These are phyloP conservation scores for Lasioglossum marginatum DNA, from an alignment of 2,888 invertebrate genomes.

Conservation along the genomic window DNA sequence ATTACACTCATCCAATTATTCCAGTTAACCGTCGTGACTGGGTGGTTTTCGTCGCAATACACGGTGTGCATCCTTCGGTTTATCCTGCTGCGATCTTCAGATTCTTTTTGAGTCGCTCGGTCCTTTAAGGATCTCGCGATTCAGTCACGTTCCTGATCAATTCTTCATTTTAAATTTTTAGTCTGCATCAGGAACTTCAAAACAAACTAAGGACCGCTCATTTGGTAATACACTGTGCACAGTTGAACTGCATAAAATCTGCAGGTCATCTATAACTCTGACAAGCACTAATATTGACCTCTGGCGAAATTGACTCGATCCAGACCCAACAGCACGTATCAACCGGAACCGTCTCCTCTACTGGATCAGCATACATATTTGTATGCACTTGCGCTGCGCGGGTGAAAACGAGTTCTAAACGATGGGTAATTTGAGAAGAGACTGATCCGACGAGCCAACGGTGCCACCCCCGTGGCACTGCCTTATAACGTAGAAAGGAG, in stretches of 20 bases:
- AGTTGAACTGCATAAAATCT: too few relatives aligned
- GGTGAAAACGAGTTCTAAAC: slow-evolving; percentile 83
- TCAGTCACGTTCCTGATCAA: too few relatives aligned
- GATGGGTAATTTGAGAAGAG: slow-evolving; percentile 82
- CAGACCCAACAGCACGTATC: slow-evolving; percentile 7
- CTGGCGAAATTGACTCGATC: neutral
- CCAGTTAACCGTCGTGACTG: slow-evolving; percentile 35
- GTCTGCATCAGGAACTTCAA: too few relatives aligned
- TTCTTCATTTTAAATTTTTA: too few relatives aligned
- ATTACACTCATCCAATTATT: slow-evolving; percentile 57
- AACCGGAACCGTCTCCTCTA: slow-evolving; percentile 9
- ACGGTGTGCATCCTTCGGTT: neutral
- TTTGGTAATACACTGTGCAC: neutral
- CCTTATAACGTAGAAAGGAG: slow-evolving; percentile 64
- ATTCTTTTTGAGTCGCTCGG: neutral
- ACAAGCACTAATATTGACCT: neutral
- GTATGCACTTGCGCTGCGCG: slow-evolving; percentile 79
- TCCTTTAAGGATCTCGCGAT: neutral
- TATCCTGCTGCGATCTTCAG: neutral
- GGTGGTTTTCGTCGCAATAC: slow-evolving; percentile 15
- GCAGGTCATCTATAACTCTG: neutral
- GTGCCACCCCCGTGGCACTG: slow-evolving; percentile 62
- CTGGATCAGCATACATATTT: slow-evolving; percentile 78
- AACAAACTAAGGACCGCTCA: neutral
- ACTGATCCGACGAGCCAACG: slow-evolving; percentile 59